Evolutionary conservation across 2,797 vertebrate species (phyloP).

Genomic region (Margarornis squamiger): DNA sequence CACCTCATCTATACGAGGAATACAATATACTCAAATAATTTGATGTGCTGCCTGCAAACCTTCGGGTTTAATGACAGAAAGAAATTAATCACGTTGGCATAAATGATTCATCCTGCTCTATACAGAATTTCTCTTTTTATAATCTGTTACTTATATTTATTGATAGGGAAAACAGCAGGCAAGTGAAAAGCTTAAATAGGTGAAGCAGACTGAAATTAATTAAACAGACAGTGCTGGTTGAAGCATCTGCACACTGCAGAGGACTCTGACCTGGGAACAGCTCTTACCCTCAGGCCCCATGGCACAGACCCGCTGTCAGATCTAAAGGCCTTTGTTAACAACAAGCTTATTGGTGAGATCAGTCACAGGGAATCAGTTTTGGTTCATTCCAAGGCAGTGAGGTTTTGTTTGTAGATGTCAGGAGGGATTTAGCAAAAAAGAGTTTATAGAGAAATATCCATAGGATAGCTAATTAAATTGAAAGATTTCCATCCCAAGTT

Average conservation of each 20-base stretch:
- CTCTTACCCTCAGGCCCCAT: slow-evolving; percentile 59
- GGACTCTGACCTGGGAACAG: slow-evolving; percentile 62
- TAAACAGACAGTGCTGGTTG: slow-evolving; percentile 65
- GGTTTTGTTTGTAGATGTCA: slow-evolving; percentile 67
- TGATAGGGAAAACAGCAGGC: slow-evolving; percentile 62
- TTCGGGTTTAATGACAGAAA: not conserved
- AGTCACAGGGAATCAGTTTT: slow-evolving; percentile 63
- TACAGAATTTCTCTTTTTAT: slow-evolving; percentile 17
- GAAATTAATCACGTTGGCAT: not conserved
- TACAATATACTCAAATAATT: not conserved
- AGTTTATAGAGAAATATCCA: slow-evolving; percentile 62
- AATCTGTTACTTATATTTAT: slow-evolving; percentile 55
- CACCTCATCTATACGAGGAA: not conserved
- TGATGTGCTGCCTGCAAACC: not conserved
- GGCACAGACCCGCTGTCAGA: slow-evolving; percentile 49
- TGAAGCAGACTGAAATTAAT: slow-evolving; percentile 75
- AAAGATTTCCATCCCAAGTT: slow-evolving; percentile 39
- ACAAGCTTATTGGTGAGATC: slow-evolving; percentile 64
- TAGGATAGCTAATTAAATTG: slow-evolving; percentile 59
- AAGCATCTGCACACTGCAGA: slow-evolving; percentile 59
- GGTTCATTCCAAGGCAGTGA: slow-evolving; percentile 68
- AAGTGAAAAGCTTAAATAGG: slow-evolving; percentile 63
- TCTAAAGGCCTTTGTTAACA: slow-evolving; percentile 62
- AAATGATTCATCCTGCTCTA: slow-evolving; percentile 11
- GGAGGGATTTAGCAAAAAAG: slow-evolving; percentile 51